Base-by-base conservation (phyloP, 2,113 vertebrate genomes). In the Synodontis membranacea region DNA sequence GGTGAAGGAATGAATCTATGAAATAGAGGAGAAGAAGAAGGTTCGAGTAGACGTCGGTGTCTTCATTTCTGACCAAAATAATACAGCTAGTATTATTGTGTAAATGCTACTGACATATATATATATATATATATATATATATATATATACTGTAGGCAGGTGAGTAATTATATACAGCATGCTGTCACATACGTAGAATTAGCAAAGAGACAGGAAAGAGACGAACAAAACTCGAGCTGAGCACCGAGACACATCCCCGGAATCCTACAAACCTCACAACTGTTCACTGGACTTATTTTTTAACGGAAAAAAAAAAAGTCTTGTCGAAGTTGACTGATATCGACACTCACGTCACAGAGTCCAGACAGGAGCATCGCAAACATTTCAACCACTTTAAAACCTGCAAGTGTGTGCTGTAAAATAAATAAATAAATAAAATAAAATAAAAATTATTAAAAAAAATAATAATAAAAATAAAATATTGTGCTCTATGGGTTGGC, bases 401-500 rank as follows among this genome's bases (percentile, higher is more conserved):
- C 85, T 74, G 78, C 78, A 56, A 31, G 42, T 52, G 80, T 80
- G 34, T 50, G 4, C 19, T n/a, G n/a, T n/a, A n/a, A n/a, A n/a
- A n/a, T n/a, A n/a, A n/a, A n/a, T n/a, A n/a, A n/a, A n/a, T n/a
- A n/a, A n/a, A n/a, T n/a, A n/a, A n/a, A n/a, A n/a, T n/a, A n/a
- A n/a, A n/a, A n/a, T n/a, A n/a, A n/a, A n/a, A n/a, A n/a, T n/a
- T n/a, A n/a, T n/a, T n/a, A n/a, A n/a, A n/a, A n/a, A n/a, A n/a
- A n/a, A n/a, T n/a, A n/a, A n/a, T n/a, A n/a, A n/a, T n/a, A n/a
- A n/a, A n/a, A n/a, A n/a, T n/a, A n/a, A n/a, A n/a, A n/a, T n/a
- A n/a, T 72, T 44, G 90, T 89, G 93, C 91, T 91, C 95, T 95
- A 91, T 88, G 94, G 95, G 95, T 93, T 96, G 93, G 93, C 90